Evolutionary conservation across 35 echinoderm and acorn worm species (phyloP), one percentile per base, ranked within the genome.

Genomic region (Heliocidaris tuberculata): DNA sequence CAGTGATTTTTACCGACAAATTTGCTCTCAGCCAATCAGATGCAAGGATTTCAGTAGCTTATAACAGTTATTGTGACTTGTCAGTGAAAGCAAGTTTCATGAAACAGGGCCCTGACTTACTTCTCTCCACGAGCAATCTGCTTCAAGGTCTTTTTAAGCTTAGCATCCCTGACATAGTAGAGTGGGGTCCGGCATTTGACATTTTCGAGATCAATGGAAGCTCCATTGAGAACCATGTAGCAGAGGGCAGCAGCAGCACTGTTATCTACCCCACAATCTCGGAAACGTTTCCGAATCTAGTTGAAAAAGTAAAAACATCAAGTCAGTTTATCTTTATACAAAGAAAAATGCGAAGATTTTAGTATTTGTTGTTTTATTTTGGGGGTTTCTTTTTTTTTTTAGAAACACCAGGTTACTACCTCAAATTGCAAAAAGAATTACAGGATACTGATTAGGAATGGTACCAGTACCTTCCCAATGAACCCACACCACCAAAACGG

Each of bases 151-250:
- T 13, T 59, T 27, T 59, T 93, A 19, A 93, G 50, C 30, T 93
- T 16, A 13, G 29, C 9, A 48, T 93, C 47, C 9, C 27, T 59
- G 91, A 93, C 27, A 48, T 27, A 93, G 13, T 32, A 93, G 17
- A 93, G 50, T 4, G 91, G 91, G 9, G 91, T 93, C 19, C 91
- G 91, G 13, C 91, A 93, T 30, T 52, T 5, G 13, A 29, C 48
- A 48, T 93, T 93, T n/a, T 93, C 91, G 6, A 59, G 16, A 12
- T 32, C 48, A 29, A 93, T 59, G 29, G 49, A 59, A 0, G 91
- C 91, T 24, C 91, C 91, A n/a, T 93, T 12, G 7, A 50, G 31
- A 48, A 93, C 91, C 91, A 93, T 93, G 50, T 17, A 93, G 30
- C 47, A 49, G 17, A 93, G 47, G 9, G 27, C 9, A 13, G 91